phyloP scores from a whole-genome alignment of 2,797 vertebrate genomes.

The Eospalax fontanierii region DNA sequence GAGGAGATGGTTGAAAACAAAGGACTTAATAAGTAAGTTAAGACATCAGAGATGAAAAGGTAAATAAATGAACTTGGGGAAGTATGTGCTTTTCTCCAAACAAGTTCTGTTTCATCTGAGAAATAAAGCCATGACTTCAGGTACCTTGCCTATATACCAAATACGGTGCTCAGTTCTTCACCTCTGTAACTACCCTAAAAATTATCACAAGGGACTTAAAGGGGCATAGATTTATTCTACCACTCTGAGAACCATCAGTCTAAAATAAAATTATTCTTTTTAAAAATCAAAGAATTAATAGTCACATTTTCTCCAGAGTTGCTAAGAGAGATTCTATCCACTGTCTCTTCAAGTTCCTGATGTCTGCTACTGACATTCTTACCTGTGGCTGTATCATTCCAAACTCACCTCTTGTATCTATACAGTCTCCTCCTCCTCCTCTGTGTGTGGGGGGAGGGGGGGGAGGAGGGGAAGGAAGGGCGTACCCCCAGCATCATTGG shows the following conservation, averaged over 20 bases:
- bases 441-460: not conserved
- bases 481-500: not conserved
- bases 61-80: not conserved
- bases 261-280: not conserved
- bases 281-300: not conserved
- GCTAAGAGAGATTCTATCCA: not conserved
- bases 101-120: not conserved
- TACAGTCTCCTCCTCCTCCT: not conserved
- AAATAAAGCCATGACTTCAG: not conserved
- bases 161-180: not conserved
- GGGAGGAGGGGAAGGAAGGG: too few species aligned
- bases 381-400: not conserved
- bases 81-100: not conserved
- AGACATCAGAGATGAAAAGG: not conserved
- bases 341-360: not conserved
- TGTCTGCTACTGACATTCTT: too few species aligned
- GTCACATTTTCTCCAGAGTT: not conserved
- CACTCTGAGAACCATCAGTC: not conserved
- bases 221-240: not conserved
- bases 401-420: not conserved
- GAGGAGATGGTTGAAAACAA: not conserved
- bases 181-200: not conserved
- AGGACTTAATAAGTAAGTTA: not conserved
- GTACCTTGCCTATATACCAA: not conserved
- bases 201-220: not conserved